Conservation (phyloP, 1,140 invertebrate species). For the Globodera ellingtonae region DNA sequence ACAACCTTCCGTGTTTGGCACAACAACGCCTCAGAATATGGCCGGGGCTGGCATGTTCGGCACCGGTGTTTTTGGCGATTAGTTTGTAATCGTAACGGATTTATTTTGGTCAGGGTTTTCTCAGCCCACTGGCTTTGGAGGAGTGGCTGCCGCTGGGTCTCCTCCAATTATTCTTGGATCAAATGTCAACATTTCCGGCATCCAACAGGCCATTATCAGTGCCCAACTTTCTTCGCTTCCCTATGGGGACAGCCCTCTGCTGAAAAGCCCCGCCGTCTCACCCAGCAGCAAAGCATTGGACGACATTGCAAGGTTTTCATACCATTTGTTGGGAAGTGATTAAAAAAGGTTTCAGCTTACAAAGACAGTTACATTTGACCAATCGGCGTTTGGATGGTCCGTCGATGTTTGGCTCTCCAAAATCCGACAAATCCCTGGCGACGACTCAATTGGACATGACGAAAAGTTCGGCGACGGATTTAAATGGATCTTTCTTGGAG, state of each 20-base stretch:
- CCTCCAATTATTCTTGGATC: conserved; percentile 34
- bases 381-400: conserved; percentile 10
- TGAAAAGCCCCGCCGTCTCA: conserved; percentile 26
- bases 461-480: conserved; percentile 12
- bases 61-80: not conserved
- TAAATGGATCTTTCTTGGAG: conserved; percentile 23
- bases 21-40: not conserved
- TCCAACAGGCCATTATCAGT: conserved; percentile 47
- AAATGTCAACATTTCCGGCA: conserved; percentile 24
- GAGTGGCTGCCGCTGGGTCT: not conserved
- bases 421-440: not conserved
- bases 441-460: not conserved
- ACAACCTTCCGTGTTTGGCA: not conserved
- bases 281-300: conserved; percentile 24
- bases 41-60: not conserved
- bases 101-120: not conserved
- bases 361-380: conserved; percentile 17
- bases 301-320: conserved; percentile 25
- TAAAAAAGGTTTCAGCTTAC: conserved; percentile 27
- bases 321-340: not conserved
- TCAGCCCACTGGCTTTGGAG: not conserved
- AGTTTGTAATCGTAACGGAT: not conserved
- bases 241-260: conserved; percentile 44
- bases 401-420: not conserved
- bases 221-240: conserved; percentile 44